Conservation (phyloP, 2,888 invertebrate genomes). For the Drosophila testacea region DNA sequence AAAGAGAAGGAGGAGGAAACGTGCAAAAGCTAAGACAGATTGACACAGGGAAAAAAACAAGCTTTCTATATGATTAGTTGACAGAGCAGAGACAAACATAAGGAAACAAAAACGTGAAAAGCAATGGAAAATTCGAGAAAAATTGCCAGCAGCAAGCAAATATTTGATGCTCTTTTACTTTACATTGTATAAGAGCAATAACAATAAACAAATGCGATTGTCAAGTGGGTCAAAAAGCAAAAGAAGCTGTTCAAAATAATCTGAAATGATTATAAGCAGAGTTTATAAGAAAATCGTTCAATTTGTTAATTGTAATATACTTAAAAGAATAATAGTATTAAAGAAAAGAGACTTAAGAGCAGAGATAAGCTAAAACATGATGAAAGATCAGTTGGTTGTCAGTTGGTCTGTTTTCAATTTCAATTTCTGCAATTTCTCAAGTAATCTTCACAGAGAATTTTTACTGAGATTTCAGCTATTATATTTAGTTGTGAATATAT, state of each 20-base stretch:
- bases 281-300: background rate
- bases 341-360: no score
- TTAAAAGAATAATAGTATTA: no score
- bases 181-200: slow-evolving; percentile 31
- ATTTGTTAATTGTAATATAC: no score
- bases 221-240: background rate
- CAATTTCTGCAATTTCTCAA: background rate
- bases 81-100: slow-evolving; percentile 48
- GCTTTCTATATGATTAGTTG: slow-evolving; percentile 79
- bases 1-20: background rate
- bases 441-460: background rate
- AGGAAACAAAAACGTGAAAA: background rate
- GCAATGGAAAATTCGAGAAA: slow-evolving; percentile 34
- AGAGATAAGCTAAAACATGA: no score
- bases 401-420: background rate
- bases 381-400: background rate
- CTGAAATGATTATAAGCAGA: background rate
- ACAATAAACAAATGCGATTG: slow-evolving; percentile 19
- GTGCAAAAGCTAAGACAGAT: slow-evolving; percentile 28
- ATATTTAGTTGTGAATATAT: slow-evolving; percentile 4
- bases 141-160: slow-evolving; percentile 48
- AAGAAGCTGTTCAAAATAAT: background rate
- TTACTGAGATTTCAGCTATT: background rate
- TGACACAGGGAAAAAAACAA: slow-evolving; percentile 14
- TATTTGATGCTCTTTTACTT: slow-evolving; percentile 44